phyloP scores from a whole-genome alignment of 2,113 vertebrate genomes.

The Mugil cephalus region DNA sequence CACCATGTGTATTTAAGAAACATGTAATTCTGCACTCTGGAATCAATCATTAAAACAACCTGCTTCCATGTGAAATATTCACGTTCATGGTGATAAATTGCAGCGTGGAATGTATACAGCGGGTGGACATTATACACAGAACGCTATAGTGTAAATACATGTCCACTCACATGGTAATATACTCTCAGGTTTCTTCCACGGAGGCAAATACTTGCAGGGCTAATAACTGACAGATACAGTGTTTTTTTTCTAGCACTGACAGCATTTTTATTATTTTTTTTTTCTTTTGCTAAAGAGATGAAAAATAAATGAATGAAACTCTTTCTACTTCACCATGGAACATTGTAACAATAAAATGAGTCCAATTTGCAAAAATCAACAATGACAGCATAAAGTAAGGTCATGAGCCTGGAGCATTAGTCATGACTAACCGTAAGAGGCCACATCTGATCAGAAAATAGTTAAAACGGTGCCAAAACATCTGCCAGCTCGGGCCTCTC shows the following conservation, averaged over 20 bases:
- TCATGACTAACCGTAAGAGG: constrained; percentile 67
- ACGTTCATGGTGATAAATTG: constrained; percentile 63
- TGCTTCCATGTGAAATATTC: constrained; percentile 61
- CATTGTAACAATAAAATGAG: constrained; percentile 19
- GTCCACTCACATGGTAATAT: constrained; percentile 63
- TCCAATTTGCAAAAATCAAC: constrained; percentile 41
- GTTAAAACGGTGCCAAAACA: constrained; percentile 53
- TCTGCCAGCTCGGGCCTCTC: constrained; percentile 29
- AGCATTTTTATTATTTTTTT: constrained; percentile 13
- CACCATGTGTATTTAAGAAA: constrained; percentile 67
- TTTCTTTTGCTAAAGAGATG: constrained; percentile 20
- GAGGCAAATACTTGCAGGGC: constrained; percentile 43
- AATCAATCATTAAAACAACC: constrained; percentile 71
- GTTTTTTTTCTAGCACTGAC: constrained; percentile 40
- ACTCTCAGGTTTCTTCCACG: constrained; percentile 62
- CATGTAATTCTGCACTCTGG: constrained; percentile 66
- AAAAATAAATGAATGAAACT: constrained; percentile 29
- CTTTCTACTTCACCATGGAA: constrained; percentile 22
- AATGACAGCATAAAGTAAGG: constrained; percentile 42
- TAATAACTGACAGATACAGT: constrained; percentile 26
- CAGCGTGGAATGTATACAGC: constrained; percentile 71
- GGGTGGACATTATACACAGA: constrained; percentile 69
- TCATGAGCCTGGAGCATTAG: constrained; percentile 49
- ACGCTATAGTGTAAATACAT: constrained; percentile 71
- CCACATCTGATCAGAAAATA: constrained; percentile 59